Evolutionary conservation across 2,113 vertebrate genomes (phyloP), one percentile per base, ranked within the genome.

Genomic region (Oenanthe oenanthe): DNA sequence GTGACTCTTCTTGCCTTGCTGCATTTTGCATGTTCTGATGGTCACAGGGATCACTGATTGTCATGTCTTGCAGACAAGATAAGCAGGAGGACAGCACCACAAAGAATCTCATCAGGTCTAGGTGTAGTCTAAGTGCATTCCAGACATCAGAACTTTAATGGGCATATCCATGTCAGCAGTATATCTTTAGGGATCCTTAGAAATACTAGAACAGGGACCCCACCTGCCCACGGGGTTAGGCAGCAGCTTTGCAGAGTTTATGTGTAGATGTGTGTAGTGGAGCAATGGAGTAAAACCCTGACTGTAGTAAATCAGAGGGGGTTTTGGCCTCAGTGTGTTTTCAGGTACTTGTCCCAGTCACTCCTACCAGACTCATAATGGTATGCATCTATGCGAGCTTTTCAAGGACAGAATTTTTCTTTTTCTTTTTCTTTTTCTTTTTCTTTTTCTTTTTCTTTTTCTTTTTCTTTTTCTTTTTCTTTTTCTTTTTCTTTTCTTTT

Each of bases 331-430:
- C 61, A 54, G 3, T 62, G 14, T 58, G 7, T 75, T 95, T 88
- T 76, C 84, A 92, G 78, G 75, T 93, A 74, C 71, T 89, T 95
- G 53, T 68, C 25, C 21, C 34, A 85, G 63, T 70, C 81, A 54
- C 25, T 91, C 36, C 65, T 94, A 48, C 71, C 14, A 63, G 24
- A 63, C 47, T 67, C 38, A 24, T 67, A 96, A 83, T 93, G 43
- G 9, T 67, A 88, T 89, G 60, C 74, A 89, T 88, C 60, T 90
- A 94, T 94, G 94, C 85, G 92, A 60, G 54, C 87, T 88, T 95
- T 96, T 93, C 88, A 94, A 86, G 56, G 54, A 66, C 34, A 85
- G 74, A 96, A 87, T 84, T 72, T 93, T 91, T 79, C 53, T 78
- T 25, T 50, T 50, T 13, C 24, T 25, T 4, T 61, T 87, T 87